These are phyloP conservation scores for Ophioderma brevispina DNA, from an alignment of 35 echinoderm and acorn worm genomes.

Conservation along the genomic window DNA sequence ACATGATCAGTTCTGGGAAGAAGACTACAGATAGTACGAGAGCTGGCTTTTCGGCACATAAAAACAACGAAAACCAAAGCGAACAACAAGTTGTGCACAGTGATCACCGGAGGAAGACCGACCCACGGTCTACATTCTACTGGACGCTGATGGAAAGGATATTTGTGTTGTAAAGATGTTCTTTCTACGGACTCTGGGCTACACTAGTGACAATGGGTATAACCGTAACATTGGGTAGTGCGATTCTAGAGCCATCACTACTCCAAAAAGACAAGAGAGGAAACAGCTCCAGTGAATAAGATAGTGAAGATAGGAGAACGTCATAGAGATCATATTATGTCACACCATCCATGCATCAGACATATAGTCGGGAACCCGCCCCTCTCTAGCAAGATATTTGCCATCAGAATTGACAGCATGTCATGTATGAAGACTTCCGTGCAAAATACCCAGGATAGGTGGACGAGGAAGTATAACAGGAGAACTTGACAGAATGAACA, in stretches of 20 bases:
- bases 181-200: conserved; percentile 4
- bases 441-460: conserved; percentile 24
- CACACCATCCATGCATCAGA: background rate
- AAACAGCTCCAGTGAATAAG: conserved; percentile 1
- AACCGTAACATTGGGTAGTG: background rate
- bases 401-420: background rate
- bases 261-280: background rate
- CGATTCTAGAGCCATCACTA: background rate
- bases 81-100: too few relatives aligned
- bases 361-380: conserved; percentile 3
- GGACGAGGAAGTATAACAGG: background rate
- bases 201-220: background rate
- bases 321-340: conserved; percentile 7
- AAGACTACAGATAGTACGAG: background rate
- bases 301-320: background rate
- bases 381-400: conserved; percentile 8
- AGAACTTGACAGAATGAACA: conserved; percentile 5
- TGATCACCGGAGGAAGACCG: too few relatives aligned
- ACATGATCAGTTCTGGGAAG: conserved; percentile 7
- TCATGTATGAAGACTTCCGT: conserved; percentile 34
- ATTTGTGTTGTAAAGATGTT: background rate
- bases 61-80: too few relatives aligned
- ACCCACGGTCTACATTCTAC: background rate
- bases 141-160: background rate
- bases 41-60: background rate